A percentile compares a stretch with the other conserved stretches of the same genome.
Evolutionary conservation across 2,888 invertebrate genomes (phyloP).

Genomic region (Trichogramma dendrolimi): DNA sequence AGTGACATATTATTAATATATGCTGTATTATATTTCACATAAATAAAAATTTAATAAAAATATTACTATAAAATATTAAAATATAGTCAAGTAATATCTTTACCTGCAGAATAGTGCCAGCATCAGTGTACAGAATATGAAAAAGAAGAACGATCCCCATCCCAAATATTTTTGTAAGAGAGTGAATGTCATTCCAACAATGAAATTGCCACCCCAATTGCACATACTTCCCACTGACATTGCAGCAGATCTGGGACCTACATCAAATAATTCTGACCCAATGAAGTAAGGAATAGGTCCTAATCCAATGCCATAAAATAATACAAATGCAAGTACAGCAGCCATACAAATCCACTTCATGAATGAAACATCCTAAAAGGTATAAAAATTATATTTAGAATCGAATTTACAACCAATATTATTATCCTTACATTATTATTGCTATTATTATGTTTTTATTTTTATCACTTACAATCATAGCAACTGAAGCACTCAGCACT

Average conservation of each 20-base stretch:
- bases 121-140: constrained; percentile 58
- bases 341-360: constrained; percentile 70
- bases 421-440: constrained; percentile 2
- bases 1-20: neutral
- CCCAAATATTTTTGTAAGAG: constrained; percentile 62
- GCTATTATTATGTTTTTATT: neutral
- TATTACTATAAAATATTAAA: constrained; percentile 1
- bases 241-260: constrained; percentile 76
- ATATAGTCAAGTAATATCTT: neutral
- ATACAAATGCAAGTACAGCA: constrained; percentile 70
- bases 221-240: constrained; percentile 83
- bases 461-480: constrained; percentile 61
- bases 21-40: neutral
- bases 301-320: constrained; percentile 77
- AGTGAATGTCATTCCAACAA: constrained; percentile 77
- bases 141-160: constrained; percentile 72
- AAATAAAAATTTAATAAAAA: neutral
- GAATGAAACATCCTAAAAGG: constrained; percentile 60
- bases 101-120: constrained; percentile 63
- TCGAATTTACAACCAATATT: constrained; percentile 5
- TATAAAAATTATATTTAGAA: constrained; percentile 18
- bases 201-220: constrained; percentile 86
- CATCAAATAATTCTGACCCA: constrained; percentile 81
- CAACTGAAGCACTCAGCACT: constrained; percentile 60
- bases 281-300: constrained; percentile 86